Evolutionary conservation across 1,140 invertebrate species (phyloP), one percentile per base, ranked within the genome.

Genomic region (Platyscapa corneri): DNA sequence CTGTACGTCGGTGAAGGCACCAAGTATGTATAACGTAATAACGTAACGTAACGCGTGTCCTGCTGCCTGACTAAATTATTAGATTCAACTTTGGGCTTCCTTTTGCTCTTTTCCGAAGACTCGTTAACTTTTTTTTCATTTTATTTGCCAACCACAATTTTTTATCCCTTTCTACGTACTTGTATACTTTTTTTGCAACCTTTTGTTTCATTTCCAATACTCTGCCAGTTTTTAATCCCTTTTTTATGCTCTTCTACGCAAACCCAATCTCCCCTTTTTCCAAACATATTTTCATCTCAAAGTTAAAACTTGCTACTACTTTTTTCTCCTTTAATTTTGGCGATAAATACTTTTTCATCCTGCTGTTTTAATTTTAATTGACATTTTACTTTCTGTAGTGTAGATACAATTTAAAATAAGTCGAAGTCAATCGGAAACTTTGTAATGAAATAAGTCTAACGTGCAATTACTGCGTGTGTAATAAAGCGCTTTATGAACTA

Each of bases 11-110:
- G 72, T 53, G 39, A 27, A n/a, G 5, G n/a, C 7, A 27, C n/a
- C 56, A 8, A 79, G 27, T 34, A 32, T 10, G n/a, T 80, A 60
- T 74, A 60, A 75, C 72, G 39, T 42, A 83, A 83, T 84, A 84
- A 84, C 53, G 82, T 65, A 83, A 32, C 56, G 27, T 64, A 30
- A 37, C 16, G 46, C 65, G 37, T 20, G 27, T 53, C 78, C 27
- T 80, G 39, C 60, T 30, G 81, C 70, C 75, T 87, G 84, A 87
- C 87, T 89, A 88, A 89, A 88, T 89, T 88, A 89, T 89, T 89
- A 88, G 85, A 89, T 88, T 89, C 74, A 49, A 30, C 49, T 37
- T 86, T 83, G 49, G 27, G 87, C 74, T 77, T 87, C 39, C 46
- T n/a, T 65, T 34, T n/a, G 83, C 74, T 39, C 67, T 84, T 42